Base-by-base conservation (phyloP, 2,888 invertebrate species). In the Parnassius smintheus region DNA sequence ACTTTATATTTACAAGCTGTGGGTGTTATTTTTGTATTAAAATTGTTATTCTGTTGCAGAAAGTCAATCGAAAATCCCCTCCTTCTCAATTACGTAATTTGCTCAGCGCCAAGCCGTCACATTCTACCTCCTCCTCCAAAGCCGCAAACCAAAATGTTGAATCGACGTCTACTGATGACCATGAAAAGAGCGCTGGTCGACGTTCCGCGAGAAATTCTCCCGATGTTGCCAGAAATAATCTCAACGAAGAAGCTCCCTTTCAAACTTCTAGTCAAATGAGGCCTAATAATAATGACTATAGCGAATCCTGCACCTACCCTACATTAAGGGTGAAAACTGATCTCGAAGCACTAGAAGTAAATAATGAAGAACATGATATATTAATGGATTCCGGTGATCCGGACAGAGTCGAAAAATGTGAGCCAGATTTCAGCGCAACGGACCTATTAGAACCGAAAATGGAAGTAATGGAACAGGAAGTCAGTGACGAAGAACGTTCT, bases 381-480 rank as follows among this genome's bases (percentile, higher is more conserved):
- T 83, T 89, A 66, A 86, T 90, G 86, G 91, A 91, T 66, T 88
- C 89, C 56, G 90, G 88, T 66, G 91, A 90, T 73, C 71, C 82
- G 57, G 90, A 90, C 61, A 81, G 82, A 68, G 78, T 78, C 69
- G 90, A 88, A 63, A 88, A 88, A 73, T 82, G 84, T 73, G 63
- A 59, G 41, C 89, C 86, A 73, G 91, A 91, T 61, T 88, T 90
- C 71, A 88, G 81, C 69, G 91, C 88, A 68, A 82, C 89, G 48
- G 92, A 92, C 76, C 84, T 92, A 72, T 78, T 92, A 69, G 91
- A 94, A 91, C 95, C 95, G 75, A 95, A 95, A 92, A 89, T 94
- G 86, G 95, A 95, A 91, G 92, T 94, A 72, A 94, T 95, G 78
- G 95, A 95, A 83, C 95, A 89, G 67, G 91, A 91, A 84, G 93